Evolutionary conservation across 2,797 vertebrate genomes (phyloP).

Genomic region (Iguana delicatissima): DNA sequence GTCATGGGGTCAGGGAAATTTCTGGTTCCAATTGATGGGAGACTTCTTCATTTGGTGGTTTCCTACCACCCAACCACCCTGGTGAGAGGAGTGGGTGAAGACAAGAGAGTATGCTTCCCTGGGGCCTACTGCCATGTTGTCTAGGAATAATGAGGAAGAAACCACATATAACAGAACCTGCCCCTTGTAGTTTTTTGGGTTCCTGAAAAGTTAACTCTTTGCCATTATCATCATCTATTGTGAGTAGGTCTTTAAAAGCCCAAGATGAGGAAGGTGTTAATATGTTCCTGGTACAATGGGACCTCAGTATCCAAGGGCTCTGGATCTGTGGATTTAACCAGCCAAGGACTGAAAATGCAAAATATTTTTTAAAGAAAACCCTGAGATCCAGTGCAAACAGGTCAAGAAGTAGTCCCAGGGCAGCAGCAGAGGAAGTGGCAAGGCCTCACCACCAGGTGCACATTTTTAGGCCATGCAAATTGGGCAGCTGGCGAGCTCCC

Average conservation of each 20-base stretch:
- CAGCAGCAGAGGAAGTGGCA: too few species aligned
- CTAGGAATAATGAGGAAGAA: too few species aligned
- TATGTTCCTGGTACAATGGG: not conserved
- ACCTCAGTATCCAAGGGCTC: too few species aligned
- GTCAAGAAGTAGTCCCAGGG: too few species aligned
- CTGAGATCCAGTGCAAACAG: too few species aligned
- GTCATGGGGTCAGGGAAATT: not conserved
- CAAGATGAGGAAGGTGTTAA: not conserved
- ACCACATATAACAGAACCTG: not conserved
- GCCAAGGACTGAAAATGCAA: too few species aligned
- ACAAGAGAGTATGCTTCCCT: not conserved
- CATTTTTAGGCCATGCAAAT: too few species aligned
- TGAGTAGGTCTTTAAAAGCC: not conserved
- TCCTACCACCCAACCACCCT: not conserved
- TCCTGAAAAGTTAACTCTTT: not conserved
- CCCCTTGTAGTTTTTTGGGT: not conserved
- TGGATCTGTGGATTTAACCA: too few species aligned
- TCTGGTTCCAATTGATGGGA: not conserved
- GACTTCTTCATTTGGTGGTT: not conserved
- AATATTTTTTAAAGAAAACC: too few species aligned
- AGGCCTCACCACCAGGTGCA: too few species aligned
- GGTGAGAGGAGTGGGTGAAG: not conserved
- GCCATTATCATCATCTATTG: not conserved
- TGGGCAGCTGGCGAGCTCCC: too few species aligned
- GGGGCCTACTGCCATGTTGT: not conserved